Evolutionary conservation across 2,113 vertebrate species (phyloP).

Genomic region (Colaptes auratus): DNA sequence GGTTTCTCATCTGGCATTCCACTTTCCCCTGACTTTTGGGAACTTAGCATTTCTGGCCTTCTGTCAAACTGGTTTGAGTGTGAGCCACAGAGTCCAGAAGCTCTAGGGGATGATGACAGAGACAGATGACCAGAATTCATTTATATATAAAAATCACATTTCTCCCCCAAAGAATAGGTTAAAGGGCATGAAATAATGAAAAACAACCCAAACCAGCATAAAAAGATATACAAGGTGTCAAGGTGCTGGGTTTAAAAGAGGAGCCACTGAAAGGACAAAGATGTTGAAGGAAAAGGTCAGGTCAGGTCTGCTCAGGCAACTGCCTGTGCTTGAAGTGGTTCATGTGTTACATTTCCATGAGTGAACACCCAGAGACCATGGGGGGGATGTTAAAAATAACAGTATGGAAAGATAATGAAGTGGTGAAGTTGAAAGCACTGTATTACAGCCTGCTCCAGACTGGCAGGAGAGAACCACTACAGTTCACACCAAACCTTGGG

Average conservation of each 20-base stretch:
- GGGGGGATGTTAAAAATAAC: background rate
- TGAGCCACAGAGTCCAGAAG: constrained; percentile 39
- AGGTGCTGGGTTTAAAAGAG: background rate
- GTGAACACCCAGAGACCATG: background rate
- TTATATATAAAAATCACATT: constrained; percentile 10
- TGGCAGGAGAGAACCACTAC: background rate
- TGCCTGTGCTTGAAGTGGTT: background rate
- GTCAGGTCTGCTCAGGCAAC: background rate
- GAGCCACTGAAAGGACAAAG: background rate
- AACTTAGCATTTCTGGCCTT: constrained; percentile 43
- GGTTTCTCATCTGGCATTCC: constrained; percentile 44
- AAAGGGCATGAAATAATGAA: background rate
- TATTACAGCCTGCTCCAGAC: background rate
- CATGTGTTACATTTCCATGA: background rate
- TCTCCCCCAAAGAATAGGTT: constrained; percentile 18
- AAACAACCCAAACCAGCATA: background rate
- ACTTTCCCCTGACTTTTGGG: constrained; percentile 38
- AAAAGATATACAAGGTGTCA: background rate
- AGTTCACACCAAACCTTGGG: accelerated
- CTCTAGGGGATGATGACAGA: constrained; percentile 1
- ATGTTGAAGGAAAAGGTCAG: background rate
- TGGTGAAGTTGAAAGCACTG: background rate
- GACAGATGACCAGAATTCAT: constrained; percentile 30
- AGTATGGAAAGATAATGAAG: background rate
- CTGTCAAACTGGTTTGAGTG: constrained; percentile 25